These are phyloP conservation scores for Amblyjoppa fuscipennis DNA, from an alignment of 2,888 invertebrate genomes.

Conservation along the genomic window DNA sequence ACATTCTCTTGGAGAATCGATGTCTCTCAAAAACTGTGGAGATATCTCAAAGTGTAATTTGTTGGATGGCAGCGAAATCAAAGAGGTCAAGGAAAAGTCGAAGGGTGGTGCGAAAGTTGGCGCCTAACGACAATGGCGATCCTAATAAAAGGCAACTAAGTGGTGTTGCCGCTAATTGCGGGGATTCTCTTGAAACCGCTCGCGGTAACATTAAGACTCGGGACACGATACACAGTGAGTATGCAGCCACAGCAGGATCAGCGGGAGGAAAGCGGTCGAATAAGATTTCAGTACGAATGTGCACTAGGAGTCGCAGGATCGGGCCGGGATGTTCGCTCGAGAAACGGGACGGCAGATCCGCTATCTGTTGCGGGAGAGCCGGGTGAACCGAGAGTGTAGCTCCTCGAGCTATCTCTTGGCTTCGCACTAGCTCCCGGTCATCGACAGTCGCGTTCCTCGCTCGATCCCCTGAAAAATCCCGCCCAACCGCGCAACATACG, in stretches of 20 bases:
- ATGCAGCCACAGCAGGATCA: constrained; percentile 3
- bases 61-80: neutral
- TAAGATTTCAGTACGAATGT: constrained; percentile 58
- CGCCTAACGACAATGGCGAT: constrained; percentile 16
- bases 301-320: constrained; percentile 12
- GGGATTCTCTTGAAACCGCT: constrained; percentile 70
- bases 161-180: constrained; percentile 80
- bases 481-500: constrained; percentile 72
- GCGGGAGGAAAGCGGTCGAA: constrained; percentile 63
- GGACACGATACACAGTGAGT: constrained; percentile 15
- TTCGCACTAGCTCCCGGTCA: constrained; percentile 70
- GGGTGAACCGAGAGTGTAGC: constrained; percentile 38
- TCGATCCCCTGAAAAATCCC: constrained; percentile 78
- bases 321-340: constrained; percentile 27
- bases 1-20: neutral
- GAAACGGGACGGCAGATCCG: constrained; percentile 72
- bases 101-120: constrained; percentile 12
- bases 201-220: constrained; percentile 49
- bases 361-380: constrained; percentile 71
- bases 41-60: too few species aligned
- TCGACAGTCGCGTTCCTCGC: constrained; percentile 64
- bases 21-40: neutral
- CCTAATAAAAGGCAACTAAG: constrained; percentile 71
- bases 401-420: constrained; percentile 68
- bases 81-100: constrained; percentile 7